Conservation (phyloP, 2,888 invertebrate species). For the Pecten maximus region DNA sequence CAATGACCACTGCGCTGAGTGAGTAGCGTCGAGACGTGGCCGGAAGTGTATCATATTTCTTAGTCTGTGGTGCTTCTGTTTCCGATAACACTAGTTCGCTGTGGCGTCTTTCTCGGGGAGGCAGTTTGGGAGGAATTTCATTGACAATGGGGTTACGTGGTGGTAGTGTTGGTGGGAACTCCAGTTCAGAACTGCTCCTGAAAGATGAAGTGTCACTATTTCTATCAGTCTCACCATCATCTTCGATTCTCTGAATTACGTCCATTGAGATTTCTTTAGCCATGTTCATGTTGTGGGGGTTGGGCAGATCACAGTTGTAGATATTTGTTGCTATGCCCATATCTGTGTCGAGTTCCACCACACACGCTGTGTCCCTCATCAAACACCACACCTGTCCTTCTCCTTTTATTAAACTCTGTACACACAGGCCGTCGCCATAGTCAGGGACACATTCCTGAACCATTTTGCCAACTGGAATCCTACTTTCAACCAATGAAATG, state of each 20-base stretch:
- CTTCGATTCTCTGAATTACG: not conserved
- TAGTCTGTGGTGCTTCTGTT: not conserved
- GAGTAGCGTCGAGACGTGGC: not conserved
- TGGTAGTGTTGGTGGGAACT: not conserved
- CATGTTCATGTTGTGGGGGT: conserved; percentile 50
- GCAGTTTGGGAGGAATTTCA: conserved; percentile 39
- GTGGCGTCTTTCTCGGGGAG: conserved; percentile 34
- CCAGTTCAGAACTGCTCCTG: not conserved
- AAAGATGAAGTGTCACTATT: not conserved
- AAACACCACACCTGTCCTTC: conserved; percentile 47
- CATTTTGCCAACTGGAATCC: conserved; percentile 30
- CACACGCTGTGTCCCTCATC: conserved; percentile 40
- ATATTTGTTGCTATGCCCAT: conserved; percentile 53
- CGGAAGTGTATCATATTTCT: conserved; percentile 38
- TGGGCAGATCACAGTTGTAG: conserved; percentile 51
- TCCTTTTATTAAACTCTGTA: conserved; percentile 14
- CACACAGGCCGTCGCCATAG: not conserved
- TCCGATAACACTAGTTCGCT: not conserved
- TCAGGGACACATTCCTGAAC: not conserved
- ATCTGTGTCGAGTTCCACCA: conserved; percentile 57
- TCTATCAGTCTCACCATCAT: conserved; percentile 36
- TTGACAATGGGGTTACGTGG: not conserved
- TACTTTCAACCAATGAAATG: conserved; percentile 48
- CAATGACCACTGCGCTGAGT: conserved; percentile 46
- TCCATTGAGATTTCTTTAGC: conserved; percentile 45